Base-by-base conservation (phyloP, 2,888 invertebrate genomes). In the Leucophora obtusa region DNA sequence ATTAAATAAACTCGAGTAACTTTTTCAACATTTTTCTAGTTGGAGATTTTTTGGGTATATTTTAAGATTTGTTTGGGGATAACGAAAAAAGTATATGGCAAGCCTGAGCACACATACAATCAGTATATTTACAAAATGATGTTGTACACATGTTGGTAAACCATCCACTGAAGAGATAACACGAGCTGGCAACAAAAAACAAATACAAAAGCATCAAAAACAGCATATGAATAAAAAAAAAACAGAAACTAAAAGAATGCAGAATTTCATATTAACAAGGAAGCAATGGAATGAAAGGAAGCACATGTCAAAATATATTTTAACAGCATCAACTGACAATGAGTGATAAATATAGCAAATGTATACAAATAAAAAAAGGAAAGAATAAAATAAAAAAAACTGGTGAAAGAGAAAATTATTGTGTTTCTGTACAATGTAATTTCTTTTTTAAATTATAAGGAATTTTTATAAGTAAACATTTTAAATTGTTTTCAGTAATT, bases 261-360 rank as follows among this genome's bases (percentile, higher is more conserved):
- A 80, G 73, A 76, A 71, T 74, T 70, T 47, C 21, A 65, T 70
- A 73, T 74, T 81, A 77, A 81, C 81, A 77, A 77, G 81, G 59
- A 74, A 79, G 69, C 56, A 76, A 75, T 79, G 80, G 75, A 79
- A 83, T 79, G 82, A 82, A 82, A 82, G 83, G 82, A 83, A 82
- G 83, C 83, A 83, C 82, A 82, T 82, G 83, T 83, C 83, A 83
- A 82, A 77, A 71, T 77, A 81, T 65, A 77, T 81, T 81, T 81
- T 73, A 81, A 77, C 77, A 81, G 81, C 81, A 81, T 70, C 66
- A 28, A 60, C 73, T 81, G 81, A 81, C 81, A 81, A 81, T 77
- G 81, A 81, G 50, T 74, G 73, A 81, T 80, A 80, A 80, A 76
- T 76, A 73, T 63, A 58, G 58, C 43, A 47, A 81, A 81, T 77